Conservation (phyloP, 2,113 vertebrate genomes). For the Crotalus viridis region DNA sequence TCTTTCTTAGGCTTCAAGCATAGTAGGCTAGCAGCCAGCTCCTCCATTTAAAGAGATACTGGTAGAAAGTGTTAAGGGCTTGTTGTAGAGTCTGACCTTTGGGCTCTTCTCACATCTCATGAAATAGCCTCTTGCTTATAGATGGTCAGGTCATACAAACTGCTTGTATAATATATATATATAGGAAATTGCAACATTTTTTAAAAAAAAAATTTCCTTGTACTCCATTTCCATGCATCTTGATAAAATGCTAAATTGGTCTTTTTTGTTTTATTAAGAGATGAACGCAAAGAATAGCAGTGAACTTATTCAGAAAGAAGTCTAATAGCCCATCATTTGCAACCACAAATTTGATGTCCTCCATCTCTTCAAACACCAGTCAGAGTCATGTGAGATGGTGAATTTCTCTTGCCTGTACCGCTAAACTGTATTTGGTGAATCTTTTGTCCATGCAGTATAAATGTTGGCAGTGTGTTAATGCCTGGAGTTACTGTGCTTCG, state of each 20-base stretch:
- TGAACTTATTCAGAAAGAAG: background rate
- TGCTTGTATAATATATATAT: background rate
- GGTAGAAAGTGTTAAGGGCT: background rate
- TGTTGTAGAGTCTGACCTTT: background rate
- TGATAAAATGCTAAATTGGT: background rate
- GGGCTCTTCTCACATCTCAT: background rate
- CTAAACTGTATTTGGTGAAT: background rate
- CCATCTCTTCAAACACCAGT: background rate
- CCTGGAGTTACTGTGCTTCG: background rate
- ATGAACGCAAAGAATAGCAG: background rate
- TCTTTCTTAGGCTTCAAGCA: background rate
- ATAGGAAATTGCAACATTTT: background rate
- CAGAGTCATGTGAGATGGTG: background rate
- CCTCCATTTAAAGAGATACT: background rate
- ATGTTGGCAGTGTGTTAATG: background rate
- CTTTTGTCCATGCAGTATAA: background rate
- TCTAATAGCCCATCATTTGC: background rate
- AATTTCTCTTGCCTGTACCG: background rate
- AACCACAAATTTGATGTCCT: background rate
- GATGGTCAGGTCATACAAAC: background rate
- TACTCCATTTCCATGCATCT: background rate
- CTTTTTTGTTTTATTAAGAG: background rate
- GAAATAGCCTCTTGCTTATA: background rate
- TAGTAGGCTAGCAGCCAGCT: background rate
- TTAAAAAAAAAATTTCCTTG: background rate